phyloP scores from a whole-genome alignment of 2,888 invertebrate genomes.

The Amorpha juglandis region DNA sequence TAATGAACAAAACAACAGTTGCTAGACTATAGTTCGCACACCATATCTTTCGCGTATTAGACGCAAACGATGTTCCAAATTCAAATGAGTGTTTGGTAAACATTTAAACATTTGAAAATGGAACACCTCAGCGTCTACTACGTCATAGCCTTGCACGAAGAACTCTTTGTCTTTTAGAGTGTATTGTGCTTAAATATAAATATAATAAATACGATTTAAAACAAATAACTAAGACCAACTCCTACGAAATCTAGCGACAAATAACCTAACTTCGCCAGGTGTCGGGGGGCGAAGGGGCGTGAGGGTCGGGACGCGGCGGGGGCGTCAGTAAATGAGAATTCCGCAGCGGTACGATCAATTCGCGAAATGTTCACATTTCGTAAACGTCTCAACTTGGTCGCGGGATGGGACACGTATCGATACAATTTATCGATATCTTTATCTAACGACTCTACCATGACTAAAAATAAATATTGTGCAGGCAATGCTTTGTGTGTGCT shows the following conservation, averaged over 20 bases:
- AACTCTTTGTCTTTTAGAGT: too few species aligned
- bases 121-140: too few species aligned
- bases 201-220: background rate
- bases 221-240: background rate
- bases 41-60: too few species aligned
- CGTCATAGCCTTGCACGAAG: too few species aligned
- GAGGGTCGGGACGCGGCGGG: slow-evolving; percentile 29
- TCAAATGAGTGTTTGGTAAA: too few species aligned
- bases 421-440: background rate
- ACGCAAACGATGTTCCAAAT: too few species aligned
- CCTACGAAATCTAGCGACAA: slow-evolving; percentile 13
- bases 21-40: too few species aligned
- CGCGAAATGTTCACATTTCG: slow-evolving; percentile 83
- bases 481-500: too few species aligned
- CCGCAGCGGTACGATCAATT: slow-evolving; percentile 79
- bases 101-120: too few species aligned
- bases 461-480: too few species aligned
- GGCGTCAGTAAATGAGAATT: slow-evolving; percentile 77
- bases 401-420: slow-evolving; percentile 41
- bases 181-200: too few species aligned
- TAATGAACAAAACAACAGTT: too few species aligned
- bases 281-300: background rate
- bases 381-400: slow-evolving; percentile 80
- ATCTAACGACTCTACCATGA: background rate
- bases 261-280: slow-evolving; percentile 8